Percentiles rank a stretch among this genome's conserved stretches.
phyloP scores from a whole-genome alignment of 2,888 invertebrate species.

The Lamproptera curius region DNA sequence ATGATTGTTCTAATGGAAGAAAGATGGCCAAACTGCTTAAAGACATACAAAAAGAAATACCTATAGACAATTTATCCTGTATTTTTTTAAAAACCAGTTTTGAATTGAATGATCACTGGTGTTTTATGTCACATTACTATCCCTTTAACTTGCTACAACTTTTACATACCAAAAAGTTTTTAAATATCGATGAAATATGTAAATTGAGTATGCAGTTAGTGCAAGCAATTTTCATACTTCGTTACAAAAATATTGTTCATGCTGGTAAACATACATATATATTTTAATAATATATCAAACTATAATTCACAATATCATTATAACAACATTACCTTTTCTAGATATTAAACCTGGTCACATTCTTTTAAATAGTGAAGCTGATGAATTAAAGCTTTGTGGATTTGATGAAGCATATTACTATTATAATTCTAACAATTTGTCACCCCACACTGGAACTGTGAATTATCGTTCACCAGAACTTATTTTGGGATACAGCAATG shows the following conservation, averaged over 20 bases:
- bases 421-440: background rate
- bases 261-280: slow-evolving; percentile 37
- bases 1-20: slow-evolving; percentile 14
- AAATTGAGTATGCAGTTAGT: slow-evolving; percentile 44
- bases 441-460: slow-evolving; percentile 35
- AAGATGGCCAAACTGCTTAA: slow-evolving; percentile 34
- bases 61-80: slow-evolving; percentile 33
- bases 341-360: slow-evolving; percentile 57
- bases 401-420: slow-evolving; percentile 43
- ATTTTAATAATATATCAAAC: too few relatives aligned
- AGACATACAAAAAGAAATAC: slow-evolving; percentile 34
- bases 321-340: too few relatives aligned
- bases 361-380: slow-evolving; percentile 36
- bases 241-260: slow-evolving; percentile 45
- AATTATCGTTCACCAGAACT: slow-evolving; percentile 54
- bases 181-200: slow-evolving; percentile 44
- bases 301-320: too few relatives aligned
- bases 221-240: slow-evolving; percentile 43
- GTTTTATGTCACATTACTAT: slow-evolving; percentile 49
- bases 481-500: slow-evolving; percentile 44
- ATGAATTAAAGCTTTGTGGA: slow-evolving; percentile 48
- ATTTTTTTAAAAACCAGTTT: slow-evolving; percentile 37
- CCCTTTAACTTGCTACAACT: slow-evolving; percentile 42
- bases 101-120: slow-evolving; percentile 31
- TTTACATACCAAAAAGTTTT: slow-evolving; percentile 29